phyloP scores from a whole-genome alignment of 2,888 invertebrate species.

The Sialis lutaria region DNA sequence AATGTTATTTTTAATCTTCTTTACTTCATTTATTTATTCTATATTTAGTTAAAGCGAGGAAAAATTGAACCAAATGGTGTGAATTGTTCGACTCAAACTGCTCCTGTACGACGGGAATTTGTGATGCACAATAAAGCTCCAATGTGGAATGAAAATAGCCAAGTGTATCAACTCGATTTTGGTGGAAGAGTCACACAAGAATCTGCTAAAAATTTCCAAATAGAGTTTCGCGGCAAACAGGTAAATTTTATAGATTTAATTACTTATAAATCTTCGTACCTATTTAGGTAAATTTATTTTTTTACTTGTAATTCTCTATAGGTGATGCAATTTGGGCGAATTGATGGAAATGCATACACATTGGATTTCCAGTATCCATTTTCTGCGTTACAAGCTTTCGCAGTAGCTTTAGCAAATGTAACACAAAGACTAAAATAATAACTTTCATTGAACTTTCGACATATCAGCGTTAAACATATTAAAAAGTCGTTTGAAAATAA shows the following conservation, averaged over 20 bases:
- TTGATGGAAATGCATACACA: slow-evolving; percentile 97
- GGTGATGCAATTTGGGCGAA: slow-evolving; percentile 99
- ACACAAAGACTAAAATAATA: slow-evolving; percentile 81
- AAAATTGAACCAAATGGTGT: slow-evolving; percentile 34
- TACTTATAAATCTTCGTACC: not conserved
- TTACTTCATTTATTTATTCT: slow-evolving; percentile 8
- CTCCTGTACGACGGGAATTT: slow-evolving; percentile 55
- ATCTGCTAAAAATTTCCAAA: slow-evolving; percentile 98
- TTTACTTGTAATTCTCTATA: slow-evolving; percentile 23
- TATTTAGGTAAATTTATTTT: not conserved
- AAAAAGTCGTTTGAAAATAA: not conserved
- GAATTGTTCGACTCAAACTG: slow-evolving; percentile 25
- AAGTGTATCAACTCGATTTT: slow-evolving; percentile 97
- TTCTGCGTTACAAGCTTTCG: slow-evolving; percentile 95
- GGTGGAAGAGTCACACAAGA: slow-evolving; percentile 98
- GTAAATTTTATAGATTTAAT: slow-evolving; percentile 29
- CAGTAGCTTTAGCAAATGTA: slow-evolving; percentile 91
- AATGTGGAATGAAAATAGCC: slow-evolving; percentile 94
- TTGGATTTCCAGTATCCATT: slow-evolving; percentile 98
- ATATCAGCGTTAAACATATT: not conserved
- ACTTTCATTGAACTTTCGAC: not conserved
- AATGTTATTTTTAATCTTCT: slow-evolving; percentile 1
- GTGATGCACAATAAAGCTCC: slow-evolving; percentile 90
- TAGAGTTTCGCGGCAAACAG: slow-evolving; percentile 92
- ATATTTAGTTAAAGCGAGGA: slow-evolving; percentile 51